A percentile compares a stretch with the other conserved stretches of the same genome.
These are phyloP conservation scores for Syngnathus typhle DNA, from an alignment of 2,113 vertebrate genomes.

Conservation along the genomic window DNA sequence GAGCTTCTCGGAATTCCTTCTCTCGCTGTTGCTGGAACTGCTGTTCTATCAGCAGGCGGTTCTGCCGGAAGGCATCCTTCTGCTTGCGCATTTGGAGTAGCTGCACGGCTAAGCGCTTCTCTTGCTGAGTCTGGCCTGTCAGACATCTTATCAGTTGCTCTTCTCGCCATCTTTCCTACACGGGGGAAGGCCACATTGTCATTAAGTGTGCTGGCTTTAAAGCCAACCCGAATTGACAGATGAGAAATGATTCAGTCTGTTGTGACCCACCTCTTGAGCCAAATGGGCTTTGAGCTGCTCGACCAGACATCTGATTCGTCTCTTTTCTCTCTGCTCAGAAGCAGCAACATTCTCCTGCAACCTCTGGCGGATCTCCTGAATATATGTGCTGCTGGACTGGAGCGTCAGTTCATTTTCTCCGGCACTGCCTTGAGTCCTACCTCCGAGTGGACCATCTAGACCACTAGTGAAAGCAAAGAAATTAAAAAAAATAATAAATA, in stretches of 20 bases:
- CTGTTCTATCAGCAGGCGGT: constrained; percentile 83
- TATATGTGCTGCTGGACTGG: constrained; percentile 78
- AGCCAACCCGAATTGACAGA: background rate
- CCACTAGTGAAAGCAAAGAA: constrained; percentile 22
- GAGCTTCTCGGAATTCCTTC: constrained; percentile 81
- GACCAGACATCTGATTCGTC: constrained; percentile 72
- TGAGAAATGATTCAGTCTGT: background rate
- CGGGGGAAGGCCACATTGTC: background rate
- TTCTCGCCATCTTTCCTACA: constrained; percentile 75
- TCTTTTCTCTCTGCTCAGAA: constrained; percentile 79
- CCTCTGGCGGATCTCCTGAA: constrained; percentile 79
- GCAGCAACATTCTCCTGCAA: constrained; percentile 74
- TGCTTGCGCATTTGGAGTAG: constrained; percentile 83
- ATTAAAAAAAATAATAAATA: background rate
- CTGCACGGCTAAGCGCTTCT: constrained; percentile 79
- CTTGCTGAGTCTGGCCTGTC: constrained; percentile 84
- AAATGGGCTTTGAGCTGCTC: constrained; percentile 78
- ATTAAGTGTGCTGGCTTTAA: background rate
- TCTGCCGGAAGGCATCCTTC: constrained; percentile 84
- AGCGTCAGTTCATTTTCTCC: constrained; percentile 42
- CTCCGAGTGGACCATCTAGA: constrained; percentile 1
- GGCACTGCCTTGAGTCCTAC: constrained; percentile 5
- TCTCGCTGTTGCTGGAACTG: constrained; percentile 81
- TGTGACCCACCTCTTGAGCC: constrained; percentile 73
- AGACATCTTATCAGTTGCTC: constrained; percentile 82